Base-by-base conservation (phyloP, 2,113 vertebrate genomes). In the Vulpes ferrilata region DNA sequence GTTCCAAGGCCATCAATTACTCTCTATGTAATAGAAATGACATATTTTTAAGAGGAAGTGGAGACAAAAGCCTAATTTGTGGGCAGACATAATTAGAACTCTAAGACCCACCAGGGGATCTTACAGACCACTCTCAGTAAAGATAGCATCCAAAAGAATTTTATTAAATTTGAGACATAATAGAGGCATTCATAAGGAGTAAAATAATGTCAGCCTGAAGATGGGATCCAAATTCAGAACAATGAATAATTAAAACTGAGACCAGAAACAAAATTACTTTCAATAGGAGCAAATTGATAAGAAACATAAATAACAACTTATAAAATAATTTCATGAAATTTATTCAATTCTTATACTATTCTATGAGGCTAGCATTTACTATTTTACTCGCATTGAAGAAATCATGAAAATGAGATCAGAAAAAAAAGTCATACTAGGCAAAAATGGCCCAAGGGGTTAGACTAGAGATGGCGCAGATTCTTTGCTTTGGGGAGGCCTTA, bases 201-300 rank as follows among this genome's bases (percentile, higher is more conserved):
- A 51, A 93, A 93, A 11, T 35, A 17, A 12, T 62, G 27, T n/a
- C 59, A 96, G 25, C 13, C 83, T 92, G 57, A 96, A 51, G 25
- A 71, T 12, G 20, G 30, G 2, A 80, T 79, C 32, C 16, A 82
- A 79, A 91, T 83, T 71, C 53, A 81, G 11, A 88, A 88, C 11
- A 96, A 78, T n/a, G 43, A 86, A 79, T 88, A 95, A 90, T 88
- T 87, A n/a, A 90, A 97, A 96, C 55, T 71, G 22, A 3, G 35
- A 25, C 11, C 43, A 81, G 59, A 84, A 59, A 86, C 62, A 67
- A 92, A 64, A 88, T 57, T 78, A 91, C 94, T 93, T 89, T 93
- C 30, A 86, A 65, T 22, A 65, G 53, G 35, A 88, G 78, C 20
- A 97, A 76, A 90, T 76, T 67, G 92, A 57, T 76, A 90, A 90